phyloP scores from a whole-genome alignment of 2,113 vertebrate genomes.

The Siniperca chuatsi region DNA sequence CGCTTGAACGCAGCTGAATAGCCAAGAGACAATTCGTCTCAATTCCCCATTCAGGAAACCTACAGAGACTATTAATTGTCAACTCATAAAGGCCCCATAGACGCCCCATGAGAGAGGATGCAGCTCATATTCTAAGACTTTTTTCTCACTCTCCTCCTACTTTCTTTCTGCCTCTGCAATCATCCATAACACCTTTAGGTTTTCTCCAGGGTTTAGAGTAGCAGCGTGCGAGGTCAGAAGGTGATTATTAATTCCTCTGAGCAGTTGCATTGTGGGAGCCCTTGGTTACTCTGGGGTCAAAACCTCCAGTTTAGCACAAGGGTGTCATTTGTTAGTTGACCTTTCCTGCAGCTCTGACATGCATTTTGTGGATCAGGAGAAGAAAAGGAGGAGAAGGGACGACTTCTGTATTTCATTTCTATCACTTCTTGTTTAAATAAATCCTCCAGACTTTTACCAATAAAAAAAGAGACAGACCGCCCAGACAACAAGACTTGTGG shows the following conservation, averaged over 20 bases:
- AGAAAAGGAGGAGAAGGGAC: neutral
- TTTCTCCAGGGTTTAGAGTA: slow-evolving; percentile 68
- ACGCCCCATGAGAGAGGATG: slow-evolving; percentile 68
- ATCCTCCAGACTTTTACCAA: slow-evolving; percentile 42
- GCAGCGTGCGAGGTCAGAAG: slow-evolving; percentile 67
- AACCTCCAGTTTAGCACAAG: slow-evolving; percentile 67
- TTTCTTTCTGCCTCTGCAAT: slow-evolving; percentile 46
- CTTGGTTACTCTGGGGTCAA: slow-evolving; percentile 71
- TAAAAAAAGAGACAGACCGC: slow-evolving; percentile 32
- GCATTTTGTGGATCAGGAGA: slow-evolving; percentile 51
- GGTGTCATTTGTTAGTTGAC: slow-evolving; percentile 81
- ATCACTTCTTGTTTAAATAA: slow-evolving; percentile 59
- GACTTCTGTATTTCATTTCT: slow-evolving; percentile 63
- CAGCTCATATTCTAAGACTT: slow-evolving; percentile 49
- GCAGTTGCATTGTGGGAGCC: slow-evolving; percentile 74
- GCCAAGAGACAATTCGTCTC: slow-evolving; percentile 80
- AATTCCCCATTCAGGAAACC: slow-evolving; percentile 79
- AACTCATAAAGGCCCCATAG: slow-evolving; percentile 76
- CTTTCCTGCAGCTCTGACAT: slow-evolving; percentile 71
- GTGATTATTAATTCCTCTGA: slow-evolving; percentile 79
- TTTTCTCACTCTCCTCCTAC: slow-evolving; percentile 46
- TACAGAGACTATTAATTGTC: slow-evolving; percentile 82
- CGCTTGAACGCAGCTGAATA: slow-evolving; percentile 82
- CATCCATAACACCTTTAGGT: slow-evolving; percentile 69
- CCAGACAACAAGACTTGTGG: slow-evolving; percentile 53